Evolutionary conservation across 2,888 invertebrate species (phyloP).

Genomic region (Phortica magna): DNA sequence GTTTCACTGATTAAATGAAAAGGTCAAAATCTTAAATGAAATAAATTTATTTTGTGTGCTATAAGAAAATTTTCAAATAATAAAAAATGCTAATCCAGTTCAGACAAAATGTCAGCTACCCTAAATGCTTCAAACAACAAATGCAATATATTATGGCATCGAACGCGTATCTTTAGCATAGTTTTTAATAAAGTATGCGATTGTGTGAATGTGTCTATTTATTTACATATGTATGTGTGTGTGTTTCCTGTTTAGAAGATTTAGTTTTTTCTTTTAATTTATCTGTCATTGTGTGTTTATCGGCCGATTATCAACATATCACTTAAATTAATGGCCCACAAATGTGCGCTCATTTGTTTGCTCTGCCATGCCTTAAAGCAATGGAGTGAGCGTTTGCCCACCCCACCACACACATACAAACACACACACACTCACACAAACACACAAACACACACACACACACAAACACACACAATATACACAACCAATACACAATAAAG

Average conservation of each 20-base stretch:
- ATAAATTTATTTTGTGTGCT: too few species aligned
- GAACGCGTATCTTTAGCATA: not conserved
- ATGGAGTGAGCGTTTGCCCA: too few species aligned
- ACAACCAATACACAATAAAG: not conserved
- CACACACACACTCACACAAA: not conserved
- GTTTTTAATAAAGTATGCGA: not conserved
- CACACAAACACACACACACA: not conserved
- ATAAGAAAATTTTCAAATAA: not conserved
- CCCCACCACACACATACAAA: not conserved
- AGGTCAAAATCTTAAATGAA: too few species aligned
- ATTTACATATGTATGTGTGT: not conserved
- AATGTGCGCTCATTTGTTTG: constrained; percentile 49
- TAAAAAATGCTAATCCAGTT: constrained; percentile 58
- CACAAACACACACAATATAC: not conserved
- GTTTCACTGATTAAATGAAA: too few species aligned
- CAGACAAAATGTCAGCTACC: constrained; percentile 50
- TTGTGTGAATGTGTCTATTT: not conserved
- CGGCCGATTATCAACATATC: constrained; percentile 59
- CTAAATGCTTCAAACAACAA: constrained; percentile 46
- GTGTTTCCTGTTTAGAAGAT: not conserved
- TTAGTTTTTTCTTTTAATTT: not conserved
- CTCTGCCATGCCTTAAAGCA: constrained; percentile 9
- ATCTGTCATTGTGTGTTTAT: constrained; percentile 46
- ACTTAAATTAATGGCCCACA: constrained; percentile 64
- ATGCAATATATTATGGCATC: constrained; percentile 31